A percentile compares a stretch with the other conserved stretches of the same genome.
Conservation (phyloP, 1,140 invertebrate genomes). For the Trichonephila inaurata region DNA sequence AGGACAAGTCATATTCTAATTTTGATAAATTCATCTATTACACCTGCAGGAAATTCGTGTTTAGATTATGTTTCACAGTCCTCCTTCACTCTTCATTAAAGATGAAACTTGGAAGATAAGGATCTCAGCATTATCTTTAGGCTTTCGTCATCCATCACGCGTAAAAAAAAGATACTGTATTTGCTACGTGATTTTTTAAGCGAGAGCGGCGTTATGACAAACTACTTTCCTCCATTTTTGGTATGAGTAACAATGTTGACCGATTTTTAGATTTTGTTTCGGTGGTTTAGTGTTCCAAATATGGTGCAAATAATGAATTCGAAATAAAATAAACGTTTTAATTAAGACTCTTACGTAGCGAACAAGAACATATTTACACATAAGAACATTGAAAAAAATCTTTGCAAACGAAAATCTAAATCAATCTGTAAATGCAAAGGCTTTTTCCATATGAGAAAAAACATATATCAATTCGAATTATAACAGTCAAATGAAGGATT, state of each 20-base stretch:
- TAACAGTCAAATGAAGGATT: too few species aligned
- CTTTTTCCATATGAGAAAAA: too few species aligned
- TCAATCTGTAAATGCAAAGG: too few species aligned
- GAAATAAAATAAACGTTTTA: too few species aligned
- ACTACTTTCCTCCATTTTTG: not conserved
- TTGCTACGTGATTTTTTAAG: not conserved
- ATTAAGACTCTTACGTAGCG: too few species aligned
- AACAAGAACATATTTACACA: too few species aligned
- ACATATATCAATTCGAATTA: too few species aligned
- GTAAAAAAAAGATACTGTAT: not conserved
- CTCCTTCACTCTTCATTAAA: conserved; percentile 18
- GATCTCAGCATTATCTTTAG: not conserved
- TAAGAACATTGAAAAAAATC: too few species aligned
- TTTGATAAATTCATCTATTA: conserved; percentile 18
- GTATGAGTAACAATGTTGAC: not conserved
- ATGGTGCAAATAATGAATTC: too few species aligned
- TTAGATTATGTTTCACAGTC: conserved; percentile 18
- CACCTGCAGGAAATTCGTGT: conserved; percentile 38
- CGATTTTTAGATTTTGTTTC: too few species aligned
- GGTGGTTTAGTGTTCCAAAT: too few species aligned
- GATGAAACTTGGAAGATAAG: not conserved
- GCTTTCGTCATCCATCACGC: not conserved
- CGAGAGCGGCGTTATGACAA: not conserved
- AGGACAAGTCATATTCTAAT: conserved; percentile 27
- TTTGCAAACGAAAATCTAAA: too few species aligned